A percentile compares a stretch with the other conserved stretches of the same genome.
Evolutionary conservation across 2,888 invertebrate species (phyloP).

Genomic region (Villa cingulata): DNA sequence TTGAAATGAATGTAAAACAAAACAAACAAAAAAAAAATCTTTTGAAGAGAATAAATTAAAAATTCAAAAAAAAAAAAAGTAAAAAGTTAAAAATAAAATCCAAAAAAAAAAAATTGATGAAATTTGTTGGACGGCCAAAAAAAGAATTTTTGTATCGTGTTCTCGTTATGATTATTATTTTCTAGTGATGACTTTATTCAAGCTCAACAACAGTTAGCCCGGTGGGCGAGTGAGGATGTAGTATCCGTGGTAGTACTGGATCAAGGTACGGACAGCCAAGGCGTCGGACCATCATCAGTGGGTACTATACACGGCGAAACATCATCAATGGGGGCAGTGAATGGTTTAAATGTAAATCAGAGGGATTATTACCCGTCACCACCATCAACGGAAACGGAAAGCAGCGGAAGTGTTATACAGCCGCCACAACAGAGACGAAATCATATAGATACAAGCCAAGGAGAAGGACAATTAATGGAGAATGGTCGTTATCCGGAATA

Average conservation of each 20-base stretch:
- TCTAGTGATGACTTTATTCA: conserved; percentile 95
- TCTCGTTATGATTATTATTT: conserved; percentile 70
- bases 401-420: conserved; percentile 40
- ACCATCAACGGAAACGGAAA: conserved; percentile 41
- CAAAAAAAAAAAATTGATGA: background rate
- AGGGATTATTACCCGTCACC: conserved; percentile 38
- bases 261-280: conserved; percentile 35
- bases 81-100: too few species aligned
- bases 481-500: conserved; percentile 58
- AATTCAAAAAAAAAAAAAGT: too few species aligned
- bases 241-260: conserved; percentile 45
- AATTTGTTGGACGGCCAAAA: conserved; percentile 8
- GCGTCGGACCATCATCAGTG: conserved; percentile 43
- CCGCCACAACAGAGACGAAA: conserved; percentile 26
- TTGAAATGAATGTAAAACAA: too few species aligned
- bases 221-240: conserved; percentile 84
- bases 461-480: conserved; percentile 42
- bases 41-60: too few species aligned
- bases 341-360: conserved; percentile 39
- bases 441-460: conserved; percentile 30
- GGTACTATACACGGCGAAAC: conserved; percentile 35
- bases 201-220: conserved; percentile 93
- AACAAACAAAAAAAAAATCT: too few species aligned
- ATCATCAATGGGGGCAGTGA: conserved; percentile 24
- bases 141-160: conserved; percentile 42